Evolutionary conservation across 2,797 vertebrate genomes (phyloP), one percentile per base, ranked within the genome.

Genomic region (Malurus splendens): DNA sequence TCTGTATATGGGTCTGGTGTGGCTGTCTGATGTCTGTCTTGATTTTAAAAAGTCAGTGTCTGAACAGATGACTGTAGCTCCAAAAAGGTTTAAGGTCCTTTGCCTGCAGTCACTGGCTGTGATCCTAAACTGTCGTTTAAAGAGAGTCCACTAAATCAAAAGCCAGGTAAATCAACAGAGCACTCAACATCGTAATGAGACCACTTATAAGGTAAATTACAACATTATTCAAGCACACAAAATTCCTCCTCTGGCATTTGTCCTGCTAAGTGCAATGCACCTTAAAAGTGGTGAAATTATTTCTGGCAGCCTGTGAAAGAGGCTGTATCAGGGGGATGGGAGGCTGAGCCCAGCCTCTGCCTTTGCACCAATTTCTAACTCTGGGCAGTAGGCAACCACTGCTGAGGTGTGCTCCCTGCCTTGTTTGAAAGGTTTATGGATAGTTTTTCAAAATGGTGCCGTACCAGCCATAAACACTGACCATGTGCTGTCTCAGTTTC

Each of bases 221-320:
- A 92, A 88, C 91, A 93, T 95, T 94, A 94, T 93, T 95, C 90
- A 93, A 85, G 89, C 91, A 82, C 93, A 92, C 82, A 82, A 78
- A 94, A 94, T 94, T 90, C 85, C 70, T 94, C 72, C 87, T 87
- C 77, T 93, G 94, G 93, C 85, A 75, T 90, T 83, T 77, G 85
- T 93, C 87, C 83, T 94, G 80, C 78, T 65, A 84, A 93, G 79
- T 51, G 56, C 77, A 92, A 74, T 19, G 67, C 79, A 66, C 93
- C 86, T 92, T 82, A 27, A 41, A 87, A 79, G 51, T 36, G 70
- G 52, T 59, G 59, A 90, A 90, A 87, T 86, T 12, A 72, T 82
- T 95, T 78, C 86, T 95, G 92, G 90, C 93, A 92, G 90, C 33
- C 44, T 44, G 50, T 55, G 57, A 89, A 79, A 78, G 62, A 72